Conservation (phyloP, 2,888 invertebrate genomes). For the Drosophila mayaguana region DNA sequence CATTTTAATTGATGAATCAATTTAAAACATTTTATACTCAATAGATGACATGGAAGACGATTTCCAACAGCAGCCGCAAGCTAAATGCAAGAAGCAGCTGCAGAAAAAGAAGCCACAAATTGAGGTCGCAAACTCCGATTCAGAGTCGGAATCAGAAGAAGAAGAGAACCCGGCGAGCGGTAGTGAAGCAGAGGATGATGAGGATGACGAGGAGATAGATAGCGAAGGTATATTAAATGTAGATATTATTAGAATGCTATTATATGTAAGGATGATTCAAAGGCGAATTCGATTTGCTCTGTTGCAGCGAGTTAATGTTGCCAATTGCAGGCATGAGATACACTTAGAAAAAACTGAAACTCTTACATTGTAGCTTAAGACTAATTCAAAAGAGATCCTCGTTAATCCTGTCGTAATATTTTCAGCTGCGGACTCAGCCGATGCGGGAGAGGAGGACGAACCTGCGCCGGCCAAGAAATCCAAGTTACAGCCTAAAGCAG, state of each 20-base stretch:
- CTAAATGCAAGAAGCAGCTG: constrained; percentile 55
- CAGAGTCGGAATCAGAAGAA: constrained; percentile 50
- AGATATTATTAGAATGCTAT: not conserved
- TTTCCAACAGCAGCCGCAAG: constrained; percentile 71
- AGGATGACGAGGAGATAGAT: constrained; percentile 32
- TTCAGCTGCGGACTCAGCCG: constrained; percentile 43
- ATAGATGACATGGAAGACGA: constrained; percentile 74
- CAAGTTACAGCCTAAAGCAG: constrained; percentile 44
- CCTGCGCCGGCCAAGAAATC: constrained; percentile 67
- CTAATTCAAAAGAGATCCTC: not conserved
- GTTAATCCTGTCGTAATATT: not conserved
- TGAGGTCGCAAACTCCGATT: constrained; percentile 76
- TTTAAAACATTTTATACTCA: not conserved
- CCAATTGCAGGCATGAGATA: constrained; percentile 62
- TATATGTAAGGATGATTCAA: constrained; percentile 86
- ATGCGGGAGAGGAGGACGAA: constrained; percentile 52
- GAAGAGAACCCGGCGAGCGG: constrained; percentile 28
- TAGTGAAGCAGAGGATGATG: constrained; percentile 36
- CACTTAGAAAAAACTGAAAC: constrained; percentile 38
- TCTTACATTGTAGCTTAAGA: too few relatives aligned
- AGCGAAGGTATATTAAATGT: constrained; percentile 27
- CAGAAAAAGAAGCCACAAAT: constrained; percentile 68
- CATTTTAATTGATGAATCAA: not conserved
- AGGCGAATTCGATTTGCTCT: constrained; percentile 87
- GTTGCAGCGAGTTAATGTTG: constrained; percentile 73